These are phyloP conservation scores for Bambusicola thoracicus DNA, from an alignment of 2,113 vertebrate species.

Conservation along the genomic window DNA sequence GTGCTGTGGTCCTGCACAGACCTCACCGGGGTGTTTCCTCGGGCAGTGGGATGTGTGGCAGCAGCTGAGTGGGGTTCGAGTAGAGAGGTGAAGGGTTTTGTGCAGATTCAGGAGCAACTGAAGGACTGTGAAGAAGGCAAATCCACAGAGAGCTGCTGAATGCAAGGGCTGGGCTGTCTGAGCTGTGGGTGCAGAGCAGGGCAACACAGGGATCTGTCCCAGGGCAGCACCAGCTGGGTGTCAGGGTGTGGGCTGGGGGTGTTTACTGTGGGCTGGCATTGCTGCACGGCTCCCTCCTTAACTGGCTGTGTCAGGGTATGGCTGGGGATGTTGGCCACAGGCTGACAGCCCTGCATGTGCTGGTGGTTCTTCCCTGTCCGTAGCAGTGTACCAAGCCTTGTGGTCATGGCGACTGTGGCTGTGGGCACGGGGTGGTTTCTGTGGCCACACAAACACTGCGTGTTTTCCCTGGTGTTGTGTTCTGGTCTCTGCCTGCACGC, in stretches of 20 bases:
- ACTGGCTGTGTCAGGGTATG: fast-evolving
- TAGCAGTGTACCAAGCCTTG: too few relatives aligned
- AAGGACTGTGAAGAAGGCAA: background rate
- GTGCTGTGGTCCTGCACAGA: too few relatives aligned
- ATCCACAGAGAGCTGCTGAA: background rate
- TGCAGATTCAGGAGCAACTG: background rate
- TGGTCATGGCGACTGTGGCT: background rate
- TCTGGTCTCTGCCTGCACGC: background rate
- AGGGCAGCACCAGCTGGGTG: too few relatives aligned
- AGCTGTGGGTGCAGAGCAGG: background rate
- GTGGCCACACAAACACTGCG: background rate
- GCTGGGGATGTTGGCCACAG: too few relatives aligned
- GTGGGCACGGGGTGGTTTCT: background rate
- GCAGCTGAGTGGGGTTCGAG: background rate
- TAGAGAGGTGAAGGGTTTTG: background rate
- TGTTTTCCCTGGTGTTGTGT: background rate
- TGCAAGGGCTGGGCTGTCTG: background rate
- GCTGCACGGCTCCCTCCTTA: fast-evolving
- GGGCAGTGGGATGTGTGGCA: background rate
- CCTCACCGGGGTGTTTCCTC: background rate
- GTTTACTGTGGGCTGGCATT: background rate
- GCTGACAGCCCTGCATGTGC: too few relatives aligned
- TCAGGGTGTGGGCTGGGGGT: background rate
- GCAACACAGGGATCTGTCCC: background rate
- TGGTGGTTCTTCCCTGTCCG: too few relatives aligned